Base-by-base conservation (phyloP, 2,888 invertebrate species). In the Cepaea hortensis region DNA sequence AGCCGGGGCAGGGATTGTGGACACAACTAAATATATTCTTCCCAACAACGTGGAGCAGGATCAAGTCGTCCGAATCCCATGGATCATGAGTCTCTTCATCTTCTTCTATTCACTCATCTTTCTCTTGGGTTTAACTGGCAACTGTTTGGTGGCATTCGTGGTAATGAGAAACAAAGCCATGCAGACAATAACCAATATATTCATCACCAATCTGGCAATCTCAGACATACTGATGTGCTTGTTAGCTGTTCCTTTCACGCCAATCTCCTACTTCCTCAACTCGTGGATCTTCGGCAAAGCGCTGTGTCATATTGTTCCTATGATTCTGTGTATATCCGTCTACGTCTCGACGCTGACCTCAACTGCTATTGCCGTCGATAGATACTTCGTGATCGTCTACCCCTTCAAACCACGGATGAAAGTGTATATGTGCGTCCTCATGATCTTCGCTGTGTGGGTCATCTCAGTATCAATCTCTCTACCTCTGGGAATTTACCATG, bases 141-240 rank as follows among this genome's bases (percentile, higher is more conserved):
- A 94, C 88, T 90, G 91, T 13, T 95, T 99, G 35, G 99, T 99
- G 48, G 98, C 98, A 93, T 98, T 97, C 93, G 98, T 99, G 23
- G 98, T 99, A 9, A 96, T 97, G 68, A 96, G 98, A 62, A 99
- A 98, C 95, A 97, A 96, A 90, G 97, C 97, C 61, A 99, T 99
- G 99, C 98, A 98, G 94, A 98, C 98, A 0, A 99, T 99, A 70
- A 99, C 99, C 5, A 99, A 99, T 94, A 96, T 98, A 84, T 99
- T 99, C 95, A 99, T 99, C 93, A 97, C 98, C 75, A 99, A 99
- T 94, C 95, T 99, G 91, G 99, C 99, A 0, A 95, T 99, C 65
- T 98, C 98, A 13, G 99, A 99, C 94, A 97, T 99, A 81, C 95
- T 99, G 79, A 96, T 99, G 90, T 98, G 98, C 94, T 96, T 97